These are phyloP conservation scores for Teleogryllus occipitalis DNA, from an alignment of 1,140 invertebrate species.

Conservation along the genomic window DNA sequence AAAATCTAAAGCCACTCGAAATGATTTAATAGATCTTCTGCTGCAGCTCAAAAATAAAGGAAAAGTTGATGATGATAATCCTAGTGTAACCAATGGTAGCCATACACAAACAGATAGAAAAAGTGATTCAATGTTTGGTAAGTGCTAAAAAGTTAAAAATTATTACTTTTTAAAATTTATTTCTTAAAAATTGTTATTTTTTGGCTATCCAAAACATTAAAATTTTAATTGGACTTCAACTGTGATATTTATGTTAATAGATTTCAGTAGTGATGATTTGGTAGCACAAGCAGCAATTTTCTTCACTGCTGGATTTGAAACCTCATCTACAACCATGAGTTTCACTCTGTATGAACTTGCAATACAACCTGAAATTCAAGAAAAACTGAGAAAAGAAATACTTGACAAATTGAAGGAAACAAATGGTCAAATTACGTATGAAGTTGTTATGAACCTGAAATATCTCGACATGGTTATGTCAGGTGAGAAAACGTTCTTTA, in stretches of 20 bases:
- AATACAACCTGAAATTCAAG: slow-evolving; percentile 32
- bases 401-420: background rate
- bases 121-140: background rate
- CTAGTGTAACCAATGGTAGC: no score
- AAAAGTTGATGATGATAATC: slow-evolving; percentile 3
- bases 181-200: background rate
- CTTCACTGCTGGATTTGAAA: slow-evolving; percentile 39
- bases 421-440: slow-evolving; percentile 18
- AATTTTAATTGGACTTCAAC: background rate
- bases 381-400: slow-evolving; percentile 33
- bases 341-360: slow-evolving; percentile 34
- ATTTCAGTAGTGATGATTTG: slow-evolving; percentile 28
- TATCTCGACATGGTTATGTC: slow-evolving; percentile 19
- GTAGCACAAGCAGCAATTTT: slow-evolving; percentile 35
- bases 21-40: slow-evolving; percentile 40
- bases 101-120: no score
- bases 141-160: background rate
- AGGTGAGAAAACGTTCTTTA: background rate
- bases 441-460: slow-evolving; percentile 16
- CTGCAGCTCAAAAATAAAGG: slow-evolving; percentile 33
- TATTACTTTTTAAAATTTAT: background rate
- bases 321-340: slow-evolving; percentile 31
- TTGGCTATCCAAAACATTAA: background rate
- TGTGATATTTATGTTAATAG: slow-evolving; percentile 9
- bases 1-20: slow-evolving; percentile 28